Percentiles rank a stretch among this genome's conserved stretches.
These are phyloP conservation scores for Enteromius viviparus DNA, from an alignment of 2,797 vertebrate genomes.

Conservation along the genomic window DNA sequence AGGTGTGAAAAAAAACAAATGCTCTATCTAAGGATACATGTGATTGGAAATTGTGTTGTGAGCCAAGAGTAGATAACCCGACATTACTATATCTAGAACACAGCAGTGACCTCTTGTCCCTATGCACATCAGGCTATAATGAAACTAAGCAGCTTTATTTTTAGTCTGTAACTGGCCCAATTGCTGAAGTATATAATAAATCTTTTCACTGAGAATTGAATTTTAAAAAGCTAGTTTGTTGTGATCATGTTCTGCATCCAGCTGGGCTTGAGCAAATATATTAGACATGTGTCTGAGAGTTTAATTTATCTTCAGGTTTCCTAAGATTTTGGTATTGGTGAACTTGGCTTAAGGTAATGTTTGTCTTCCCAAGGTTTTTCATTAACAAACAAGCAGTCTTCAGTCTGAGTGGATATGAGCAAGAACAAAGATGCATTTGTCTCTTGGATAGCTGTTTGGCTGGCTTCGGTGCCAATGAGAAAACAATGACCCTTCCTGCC, in stretches of 20 bases:
- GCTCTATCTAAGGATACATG: not conserved
- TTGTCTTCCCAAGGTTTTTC: not conserved
- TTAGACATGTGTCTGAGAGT: not conserved
- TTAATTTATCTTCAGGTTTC: not conserved
- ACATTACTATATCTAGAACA: not conserved
- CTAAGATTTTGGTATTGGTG: not conserved
- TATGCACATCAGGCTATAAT: not conserved
- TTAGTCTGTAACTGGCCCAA: not conserved
- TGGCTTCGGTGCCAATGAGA: not conserved
- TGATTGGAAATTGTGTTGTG: not conserved
- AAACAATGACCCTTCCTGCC: not conserved
- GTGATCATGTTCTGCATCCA: not conserved
- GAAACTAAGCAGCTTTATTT: not conserved
- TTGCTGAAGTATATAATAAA: not conserved
- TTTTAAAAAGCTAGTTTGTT: not conserved
- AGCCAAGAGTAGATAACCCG: not conserved
- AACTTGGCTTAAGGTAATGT: not conserved
- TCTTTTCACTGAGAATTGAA: not conserved
- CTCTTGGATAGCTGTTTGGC: not conserved
- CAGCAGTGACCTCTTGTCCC: not conserved
- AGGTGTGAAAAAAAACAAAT: not conserved
- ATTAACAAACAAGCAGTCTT: not conserved
- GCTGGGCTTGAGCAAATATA: not conserved
- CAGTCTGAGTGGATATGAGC: slow-evolving; percentile 2
- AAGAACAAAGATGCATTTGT: slow-evolving; percentile 4